phyloP scores from a whole-genome alignment of 2,888 invertebrate genomes.

The Noctua pronuba region DNA sequence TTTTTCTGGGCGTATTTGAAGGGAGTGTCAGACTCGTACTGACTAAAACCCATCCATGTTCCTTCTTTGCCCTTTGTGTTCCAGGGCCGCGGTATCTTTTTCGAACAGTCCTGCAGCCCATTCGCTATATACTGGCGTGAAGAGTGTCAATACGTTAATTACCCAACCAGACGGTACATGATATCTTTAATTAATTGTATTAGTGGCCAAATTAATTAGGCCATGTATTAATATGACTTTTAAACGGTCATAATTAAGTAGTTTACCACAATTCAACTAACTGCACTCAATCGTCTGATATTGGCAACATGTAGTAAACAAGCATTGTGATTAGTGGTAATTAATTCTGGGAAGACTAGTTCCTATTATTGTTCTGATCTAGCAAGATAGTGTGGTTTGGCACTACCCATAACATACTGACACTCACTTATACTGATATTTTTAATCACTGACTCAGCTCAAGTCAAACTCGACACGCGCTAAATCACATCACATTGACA shows the following conservation, averaged over 20 bases:
- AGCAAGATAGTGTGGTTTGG: not conserved
- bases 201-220: not conserved
- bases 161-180: not conserved
- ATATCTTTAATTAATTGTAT: not conserved
- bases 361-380: not conserved
- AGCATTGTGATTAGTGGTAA: not conserved
- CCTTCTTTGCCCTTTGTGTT: too few relatives aligned
- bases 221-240: not conserved
- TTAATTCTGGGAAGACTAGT: conserved; percentile 3
- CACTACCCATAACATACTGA: not conserved
- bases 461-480: too few relatives aligned
- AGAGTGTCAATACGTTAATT: not conserved
- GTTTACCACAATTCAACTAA: not conserved
- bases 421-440: too few relatives aligned
- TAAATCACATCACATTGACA: too few relatives aligned
- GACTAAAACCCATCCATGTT: too few relatives aligned
- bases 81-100: too few relatives aligned
- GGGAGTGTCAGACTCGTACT: too few relatives aligned
- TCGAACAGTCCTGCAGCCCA: too few relatives aligned
- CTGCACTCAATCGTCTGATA: conserved; percentile 8
- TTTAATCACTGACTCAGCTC: too few relatives aligned
- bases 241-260: not conserved
- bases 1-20: too few relatives aligned
- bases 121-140: not conserved
- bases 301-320: conserved; percentile 9